phyloP scores from a whole-genome alignment of 2,888 invertebrate genomes.

The Phasia obesa region DNA sequence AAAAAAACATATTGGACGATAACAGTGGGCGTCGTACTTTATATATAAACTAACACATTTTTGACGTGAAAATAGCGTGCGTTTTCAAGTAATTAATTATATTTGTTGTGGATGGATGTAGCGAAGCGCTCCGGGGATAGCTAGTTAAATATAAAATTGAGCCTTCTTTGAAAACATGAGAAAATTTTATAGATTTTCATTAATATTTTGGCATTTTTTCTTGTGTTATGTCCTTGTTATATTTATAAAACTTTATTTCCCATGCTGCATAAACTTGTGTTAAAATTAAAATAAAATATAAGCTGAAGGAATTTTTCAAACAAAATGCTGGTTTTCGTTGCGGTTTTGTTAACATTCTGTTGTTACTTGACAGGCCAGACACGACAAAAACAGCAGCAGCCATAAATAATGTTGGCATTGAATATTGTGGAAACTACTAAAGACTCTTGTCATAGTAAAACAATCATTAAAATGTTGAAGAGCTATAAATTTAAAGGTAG shows the following conservation, averaged over 20 bases:
- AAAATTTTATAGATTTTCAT: neutral
- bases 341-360: slow-evolving; percentile 24
- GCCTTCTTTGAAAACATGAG: too few relatives aligned
- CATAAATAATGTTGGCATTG: slow-evolving; percentile 30
- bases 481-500: slow-evolving; percentile 15
- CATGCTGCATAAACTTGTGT: neutral
- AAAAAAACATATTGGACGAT: too few relatives aligned
- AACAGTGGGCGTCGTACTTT: too few relatives aligned
- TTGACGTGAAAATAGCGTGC: too few relatives aligned
- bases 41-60: too few relatives aligned
- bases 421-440: neutral
- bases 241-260: neutral
- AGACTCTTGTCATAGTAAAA: neutral
- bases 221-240: too few relatives aligned
- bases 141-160: too few relatives aligned
- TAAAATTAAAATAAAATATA: slow-evolving; percentile 12
- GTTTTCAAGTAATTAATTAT: too few relatives aligned
- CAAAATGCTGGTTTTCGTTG: neutral
- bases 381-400: slow-evolving; percentile 7
- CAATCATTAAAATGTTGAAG: slow-evolving; percentile 3
- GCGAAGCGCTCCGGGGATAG: too few relatives aligned
- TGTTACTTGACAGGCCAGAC: slow-evolving; percentile 50
- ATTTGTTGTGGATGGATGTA: too few relatives aligned
- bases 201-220: neutral
- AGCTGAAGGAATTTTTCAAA: neutral